Evolutionary conservation across 1,140 invertebrate genomes (phyloP).

Genomic region (Lucilia cuprina): DNA sequence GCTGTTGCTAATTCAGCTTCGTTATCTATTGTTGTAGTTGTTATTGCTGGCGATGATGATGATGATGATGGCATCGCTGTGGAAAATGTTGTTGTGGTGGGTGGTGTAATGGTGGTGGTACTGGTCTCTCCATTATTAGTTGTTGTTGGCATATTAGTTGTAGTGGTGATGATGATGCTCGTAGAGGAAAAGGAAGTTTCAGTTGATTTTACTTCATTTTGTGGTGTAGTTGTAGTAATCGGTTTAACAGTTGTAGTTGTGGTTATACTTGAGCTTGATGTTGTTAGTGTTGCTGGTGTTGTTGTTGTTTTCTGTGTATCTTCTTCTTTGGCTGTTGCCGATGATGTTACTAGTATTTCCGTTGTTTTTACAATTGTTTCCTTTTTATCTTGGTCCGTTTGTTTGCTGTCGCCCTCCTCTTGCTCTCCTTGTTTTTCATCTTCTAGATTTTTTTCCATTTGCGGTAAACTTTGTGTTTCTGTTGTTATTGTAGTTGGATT

Average conservation of each 20-base stretch:
- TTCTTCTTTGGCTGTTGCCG: neutral
- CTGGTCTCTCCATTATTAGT: constrained; percentile 24
- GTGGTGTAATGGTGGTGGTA: constrained; percentile 3
- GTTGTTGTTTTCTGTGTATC: neutral
- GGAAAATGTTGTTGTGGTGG: neutral
- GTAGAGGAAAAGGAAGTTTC: neutral
- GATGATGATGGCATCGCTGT: neutral
- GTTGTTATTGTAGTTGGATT: neutral
- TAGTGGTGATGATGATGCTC: constrained; percentile 38
- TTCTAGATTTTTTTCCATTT: neutral
- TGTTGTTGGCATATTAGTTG: constrained; percentile 29
- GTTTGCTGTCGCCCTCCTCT: neutral
- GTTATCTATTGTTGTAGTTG: neutral
- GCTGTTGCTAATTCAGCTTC: constrained; percentile 2
- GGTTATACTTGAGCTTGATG: neutral
- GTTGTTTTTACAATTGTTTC: constrained; percentile 12
- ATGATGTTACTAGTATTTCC: constrained; percentile 18
- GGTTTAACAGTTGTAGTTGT: constrained; percentile 29
- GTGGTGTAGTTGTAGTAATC: constrained; percentile 35
- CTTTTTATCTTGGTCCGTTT: neutral
- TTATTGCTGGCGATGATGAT: constrained; percentile 10
- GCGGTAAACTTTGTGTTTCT: neutral
- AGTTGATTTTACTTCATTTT: neutral
- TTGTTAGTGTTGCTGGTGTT: constrained; percentile 16
- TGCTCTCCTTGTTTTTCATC: neutral